Conservation (phyloP, 2,888 invertebrate genomes). For the Dastarcus helophoroides region DNA sequence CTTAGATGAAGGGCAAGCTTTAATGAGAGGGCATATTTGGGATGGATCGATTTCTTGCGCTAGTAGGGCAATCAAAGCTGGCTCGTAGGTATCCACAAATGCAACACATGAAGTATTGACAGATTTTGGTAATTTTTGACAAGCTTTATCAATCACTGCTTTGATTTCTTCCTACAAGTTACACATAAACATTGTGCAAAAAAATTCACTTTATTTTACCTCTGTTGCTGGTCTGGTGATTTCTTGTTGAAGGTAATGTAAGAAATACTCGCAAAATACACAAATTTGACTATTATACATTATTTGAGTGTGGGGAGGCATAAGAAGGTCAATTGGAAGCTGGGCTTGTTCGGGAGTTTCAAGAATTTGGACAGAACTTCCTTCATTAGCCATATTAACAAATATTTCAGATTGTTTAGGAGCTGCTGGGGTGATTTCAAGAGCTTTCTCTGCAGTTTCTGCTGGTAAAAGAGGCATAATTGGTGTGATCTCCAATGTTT, state of each 20-base stretch:
- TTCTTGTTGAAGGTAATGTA: conserved; percentile 66
- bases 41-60: conserved; percentile 70
- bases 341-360: conserved; percentile 31
- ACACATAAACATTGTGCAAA: conserved; percentile 1
- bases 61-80: conserved; percentile 64
- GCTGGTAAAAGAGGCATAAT: conserved; percentile 51
- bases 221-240: conserved; percentile 57
- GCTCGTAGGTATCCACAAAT: conserved; percentile 70
- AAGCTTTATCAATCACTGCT: conserved; percentile 54
- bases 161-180: conserved; percentile 54
- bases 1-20: conserved; percentile 49
- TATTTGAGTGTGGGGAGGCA: conserved; percentile 29
- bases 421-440: conserved; percentile 18
- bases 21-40: conserved; percentile 61
- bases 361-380: conserved; percentile 13
- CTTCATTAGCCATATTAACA: conserved; percentile 13
- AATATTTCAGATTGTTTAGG: too few relatives aligned
- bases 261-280: conserved; percentile 69
- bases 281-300: conserved; percentile 46
- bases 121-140: conserved; percentile 51
- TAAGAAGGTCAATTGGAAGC: conserved; percentile 41
- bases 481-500: conserved; percentile 28
- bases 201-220: conserved; percentile 32
- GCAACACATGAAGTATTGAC: conserved; percentile 55
- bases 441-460: conserved; percentile 36